Base-by-base conservation (phyloP, 2,797 vertebrate species). In the Arnoldichthys spilopterus region DNA sequence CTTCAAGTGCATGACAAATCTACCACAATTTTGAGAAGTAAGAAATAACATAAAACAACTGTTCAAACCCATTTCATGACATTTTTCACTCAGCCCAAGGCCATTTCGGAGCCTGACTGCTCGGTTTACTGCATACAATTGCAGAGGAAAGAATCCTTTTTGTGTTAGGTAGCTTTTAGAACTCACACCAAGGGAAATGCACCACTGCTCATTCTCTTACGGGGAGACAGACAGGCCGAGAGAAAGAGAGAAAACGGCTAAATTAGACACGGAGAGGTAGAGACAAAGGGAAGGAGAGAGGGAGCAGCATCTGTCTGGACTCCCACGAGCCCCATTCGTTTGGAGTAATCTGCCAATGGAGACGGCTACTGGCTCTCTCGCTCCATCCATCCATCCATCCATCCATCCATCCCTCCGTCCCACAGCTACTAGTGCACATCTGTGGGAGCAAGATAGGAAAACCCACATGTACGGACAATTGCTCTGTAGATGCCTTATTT, bases 361-460 rank as follows among this genome's bases (percentile, higher is more conserved):
- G 75, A 56, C 80, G 69, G 74, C 76, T 58, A 20, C 66, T 28
- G 26, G 77, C 80, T 83, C 67, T 67, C 74, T 69, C 49, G 58
- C 61, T 83, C 63, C 63, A 53, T 74, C 70, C 58, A 11, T 73
- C 69, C 49, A 30, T 67, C 53, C 77, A 1, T 68, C 78, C 75
- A n/a, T 83, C 63, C 63, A 53, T 74, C 70, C 58, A 11, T 73
- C 69, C 49, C 34, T 67, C 53, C 77, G 1, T 68, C 78, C 75
- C 78, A 78, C 74, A 5, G 73, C 72, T 78, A 83, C 77, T 18
- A 67, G 47, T 75, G 79, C 73, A 78, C 45, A 72, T 86, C 86
- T 90, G 88, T 54, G 49, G 53, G 72, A 84, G 76, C 12, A 74
- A 85, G 83, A 91, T 87, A 83, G 77, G 56, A 34, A 80, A 73